These are phyloP conservation scores for Premnoplex brunnescens DNA, from an alignment of 2,797 vertebrate genomes.

Conservation along the genomic window DNA sequence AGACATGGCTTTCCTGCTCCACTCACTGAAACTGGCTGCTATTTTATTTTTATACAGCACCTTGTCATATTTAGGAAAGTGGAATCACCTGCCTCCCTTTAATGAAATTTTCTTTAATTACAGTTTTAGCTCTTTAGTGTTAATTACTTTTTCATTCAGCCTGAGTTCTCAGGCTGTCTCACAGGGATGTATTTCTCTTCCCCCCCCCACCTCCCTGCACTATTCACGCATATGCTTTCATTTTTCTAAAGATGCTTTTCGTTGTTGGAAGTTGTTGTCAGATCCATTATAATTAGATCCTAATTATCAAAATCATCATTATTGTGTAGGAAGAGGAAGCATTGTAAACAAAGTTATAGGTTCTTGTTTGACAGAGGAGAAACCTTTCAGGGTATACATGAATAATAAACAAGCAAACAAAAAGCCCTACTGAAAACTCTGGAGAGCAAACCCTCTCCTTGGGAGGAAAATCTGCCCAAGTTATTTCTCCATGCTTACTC, in stretches of 20 bases:
- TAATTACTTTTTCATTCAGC: conserved; percentile 80
- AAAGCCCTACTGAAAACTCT: neutral
- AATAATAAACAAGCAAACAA: neutral
- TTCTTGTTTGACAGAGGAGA: neutral
- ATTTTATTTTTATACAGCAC: conserved; percentile 71
- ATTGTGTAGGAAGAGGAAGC: conserved; percentile 49
- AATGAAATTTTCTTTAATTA: conserved; percentile 98
- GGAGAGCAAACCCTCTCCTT: neutral
- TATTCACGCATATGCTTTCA: conserved; percentile 39
- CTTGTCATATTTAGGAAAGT: conserved; percentile 88
- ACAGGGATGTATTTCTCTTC: conserved; percentile 31
- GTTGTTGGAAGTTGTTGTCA: conserved; percentile 67
- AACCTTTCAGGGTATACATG: neutral
- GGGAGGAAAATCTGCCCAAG: neutral
- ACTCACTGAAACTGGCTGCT: conserved; percentile 75
- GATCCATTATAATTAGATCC: conserved; percentile 65
- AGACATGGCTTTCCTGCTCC: conserved; percentile 87
- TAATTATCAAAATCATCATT: conserved; percentile 64
- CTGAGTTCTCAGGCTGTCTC: conserved; percentile 71
- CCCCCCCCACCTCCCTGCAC: neutral
- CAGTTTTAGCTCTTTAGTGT: conserved; percentile 83
- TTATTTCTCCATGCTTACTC: neutral
- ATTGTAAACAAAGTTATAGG: conserved; percentile 51
- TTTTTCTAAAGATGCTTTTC: conserved; percentile 64
- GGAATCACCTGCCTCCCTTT: conserved; percentile 90